A percentile compares a stretch with the other conserved stretches of the same genome.
phyloP scores from a whole-genome alignment of 2,888 invertebrate species.

The Teleiodes luculella region DNA sequence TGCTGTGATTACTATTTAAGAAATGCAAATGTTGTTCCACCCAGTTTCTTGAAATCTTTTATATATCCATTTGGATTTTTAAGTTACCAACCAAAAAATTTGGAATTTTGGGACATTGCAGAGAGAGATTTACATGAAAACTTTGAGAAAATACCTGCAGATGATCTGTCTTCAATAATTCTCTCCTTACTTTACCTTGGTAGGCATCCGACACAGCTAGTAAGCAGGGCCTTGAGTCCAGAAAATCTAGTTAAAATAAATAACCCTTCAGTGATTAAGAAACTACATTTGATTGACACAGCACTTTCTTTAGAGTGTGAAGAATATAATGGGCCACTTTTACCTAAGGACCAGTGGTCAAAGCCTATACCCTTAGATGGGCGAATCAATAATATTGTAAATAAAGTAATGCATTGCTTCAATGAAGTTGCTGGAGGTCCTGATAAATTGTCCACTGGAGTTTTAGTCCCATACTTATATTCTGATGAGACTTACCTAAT shows the following conservation, averaged over 20 bases:
- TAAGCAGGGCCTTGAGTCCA: constrained; percentile 78
- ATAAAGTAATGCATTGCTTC: constrained; percentile 64
- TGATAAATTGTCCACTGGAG: constrained; percentile 67
- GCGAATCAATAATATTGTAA: constrained; percentile 70
- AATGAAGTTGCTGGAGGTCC: constrained; percentile 60
- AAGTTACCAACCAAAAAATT: constrained; percentile 73
- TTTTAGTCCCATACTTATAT: constrained; percentile 76
- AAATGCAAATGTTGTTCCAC: constrained; percentile 65
- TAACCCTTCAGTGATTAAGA: constrained; percentile 61
- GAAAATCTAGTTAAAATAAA: constrained; percentile 79
- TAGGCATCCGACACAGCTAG: constrained; percentile 80
- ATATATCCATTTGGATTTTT: constrained; percentile 81
- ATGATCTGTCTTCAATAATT: constrained; percentile 79
- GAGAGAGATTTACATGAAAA: constrained; percentile 75
- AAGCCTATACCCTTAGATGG: constrained; percentile 75
- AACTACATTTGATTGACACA: constrained; percentile 81
- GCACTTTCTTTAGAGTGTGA: constrained; percentile 81
- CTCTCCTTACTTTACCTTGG: constrained; percentile 81
- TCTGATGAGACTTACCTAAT: constrained; percentile 78
- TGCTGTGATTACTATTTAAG: constrained; percentile 78
- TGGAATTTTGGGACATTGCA: constrained; percentile 77
- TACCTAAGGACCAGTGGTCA: constrained; percentile 74
- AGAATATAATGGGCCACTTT: constrained; percentile 76
- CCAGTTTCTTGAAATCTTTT: constrained; percentile 75
- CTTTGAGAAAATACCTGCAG: constrained; percentile 76